Evolutionary conservation across 23 tunicate species (phyloP), one percentile per base, ranked within the genome.

Genomic region (Styela clava): DNA sequence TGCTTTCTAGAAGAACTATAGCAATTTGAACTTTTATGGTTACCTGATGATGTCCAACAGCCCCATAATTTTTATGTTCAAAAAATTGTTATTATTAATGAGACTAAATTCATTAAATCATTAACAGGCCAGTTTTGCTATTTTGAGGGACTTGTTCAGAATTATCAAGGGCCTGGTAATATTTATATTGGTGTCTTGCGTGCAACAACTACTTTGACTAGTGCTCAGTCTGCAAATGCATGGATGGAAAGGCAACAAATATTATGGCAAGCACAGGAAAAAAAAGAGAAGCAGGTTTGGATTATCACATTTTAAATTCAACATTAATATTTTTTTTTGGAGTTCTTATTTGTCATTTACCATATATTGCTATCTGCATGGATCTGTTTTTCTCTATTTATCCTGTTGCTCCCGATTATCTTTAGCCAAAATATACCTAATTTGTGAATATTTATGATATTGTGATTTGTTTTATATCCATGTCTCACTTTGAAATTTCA

Each of bases 151-250:
- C 35, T 76, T 52, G 64, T 27, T 5, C 21, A 21, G 63, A 76
- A 76, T 27, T 18, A 30, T 20, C 24, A 16, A 22, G 27, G 65
- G 23, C 64, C 65, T 35, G 81, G 65, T 44, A 44, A 51, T 76
- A 26, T 76, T 9, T 44, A 22, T 24, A 30, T 76, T 76, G 81
- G 26, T 26, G 64, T 29, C 7, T 0, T 36, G 16, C 64, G 81
- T 7, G 81, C 64, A 26, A 76, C 81, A 51, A 76, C 64, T 31
- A 44, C 81, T 7, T 44, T 76, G 33, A 76, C 81, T 33, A 36
- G n/a, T 29, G 27, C 64, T 22, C 81, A 76, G 3, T 37, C 67
- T 76, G 67, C n/a, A 7, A 44, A 24, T 76, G 81, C 44, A 9
- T 21, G 20, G 5, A 56, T 33, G 29, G 81, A 76, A 23, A 1